Percentiles rank a stretch among this genome's conserved stretches.
Evolutionary conservation across 53 echinoderm and acorn worm species (phyloP).

Genomic region (Luidia sarsii): DNA sequence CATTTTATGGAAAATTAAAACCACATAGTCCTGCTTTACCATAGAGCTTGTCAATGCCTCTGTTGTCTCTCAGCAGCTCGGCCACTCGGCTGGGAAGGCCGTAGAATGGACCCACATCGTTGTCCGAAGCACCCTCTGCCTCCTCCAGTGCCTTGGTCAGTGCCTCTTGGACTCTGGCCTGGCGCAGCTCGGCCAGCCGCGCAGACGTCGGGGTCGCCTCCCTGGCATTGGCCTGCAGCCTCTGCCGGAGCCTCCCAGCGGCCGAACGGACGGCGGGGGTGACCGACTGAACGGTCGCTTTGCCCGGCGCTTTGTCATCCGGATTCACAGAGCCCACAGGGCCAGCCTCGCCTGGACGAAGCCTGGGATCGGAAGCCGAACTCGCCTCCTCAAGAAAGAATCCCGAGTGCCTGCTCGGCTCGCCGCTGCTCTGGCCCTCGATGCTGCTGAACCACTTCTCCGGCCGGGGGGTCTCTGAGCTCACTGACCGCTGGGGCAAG

Average conservation of each 20-base stretch:
- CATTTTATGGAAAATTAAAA: too few species aligned
- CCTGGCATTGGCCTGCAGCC: constrained; percentile 72
- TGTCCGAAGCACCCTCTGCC: constrained; percentile 28
- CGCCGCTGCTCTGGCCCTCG: not conserved
- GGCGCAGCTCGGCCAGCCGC: constrained; percentile 49
- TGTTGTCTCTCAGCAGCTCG: constrained; percentile 67
- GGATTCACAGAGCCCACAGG: not conserved
- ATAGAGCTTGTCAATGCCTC: constrained; percentile 81
- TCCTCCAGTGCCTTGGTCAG: constrained; percentile 52
- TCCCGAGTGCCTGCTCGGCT: not conserved
- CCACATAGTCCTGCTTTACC: too few species aligned
- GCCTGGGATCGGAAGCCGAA: not conserved
- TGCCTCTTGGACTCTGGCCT: constrained; percentile 66
- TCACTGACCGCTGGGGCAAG: not conserved
- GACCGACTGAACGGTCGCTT: not conserved
- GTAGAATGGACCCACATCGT: constrained; percentile 93
- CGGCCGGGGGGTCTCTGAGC: constrained; percentile 23
- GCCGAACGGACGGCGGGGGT: constrained; percentile 18
- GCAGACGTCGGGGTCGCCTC: constrained; percentile 51
- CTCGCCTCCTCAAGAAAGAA: not conserved
- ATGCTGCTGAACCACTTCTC: constrained; percentile 68
- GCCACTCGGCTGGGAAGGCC: constrained; percentile 84
- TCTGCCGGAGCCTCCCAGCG: constrained; percentile 38
- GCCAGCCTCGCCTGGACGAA: too few species aligned
- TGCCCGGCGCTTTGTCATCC: not conserved